Conservation (phyloP, 2,113 vertebrate species). For the Mus spicilegus region DNA sequence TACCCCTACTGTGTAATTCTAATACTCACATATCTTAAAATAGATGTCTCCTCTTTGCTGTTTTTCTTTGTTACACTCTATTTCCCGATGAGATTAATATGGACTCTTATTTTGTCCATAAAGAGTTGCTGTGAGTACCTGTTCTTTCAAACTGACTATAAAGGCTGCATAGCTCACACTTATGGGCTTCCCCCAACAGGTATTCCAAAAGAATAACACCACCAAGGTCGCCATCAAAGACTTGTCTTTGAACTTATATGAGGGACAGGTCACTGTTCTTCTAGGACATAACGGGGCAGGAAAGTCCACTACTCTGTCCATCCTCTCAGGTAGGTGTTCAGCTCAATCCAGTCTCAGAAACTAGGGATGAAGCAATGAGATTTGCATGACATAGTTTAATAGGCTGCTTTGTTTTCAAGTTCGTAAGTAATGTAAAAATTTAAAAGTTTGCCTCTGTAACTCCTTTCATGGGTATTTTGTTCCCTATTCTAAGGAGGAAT, state of each 20-base stretch:
- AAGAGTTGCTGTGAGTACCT: background rate
- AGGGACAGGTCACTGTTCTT: background rate
- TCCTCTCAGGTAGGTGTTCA: slow-evolving; percentile 89
- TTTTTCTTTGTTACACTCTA: background rate
- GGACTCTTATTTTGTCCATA: background rate
- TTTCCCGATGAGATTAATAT: background rate
- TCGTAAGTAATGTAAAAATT: background rate
- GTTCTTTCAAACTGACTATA: background rate
- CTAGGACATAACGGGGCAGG: slow-evolving; percentile 91
- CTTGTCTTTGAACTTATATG: background rate
- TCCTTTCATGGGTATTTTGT: no score
- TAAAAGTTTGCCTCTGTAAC: no score
- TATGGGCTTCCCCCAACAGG: slow-evolving; percentile 78
- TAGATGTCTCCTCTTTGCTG: background rate
- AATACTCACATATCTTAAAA: background rate
- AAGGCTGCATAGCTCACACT: slow-evolving; percentile 6
- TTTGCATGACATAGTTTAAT: background rate
- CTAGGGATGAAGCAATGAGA: background rate
- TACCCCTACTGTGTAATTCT: background rate
- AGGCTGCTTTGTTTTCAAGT: background rate
- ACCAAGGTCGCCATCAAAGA: slow-evolving; percentile 87
- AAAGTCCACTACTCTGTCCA: slow-evolving; percentile 92
- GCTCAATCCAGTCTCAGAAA: background rate
- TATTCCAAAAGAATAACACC: slow-evolving; percentile 87
- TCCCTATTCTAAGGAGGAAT: no score